phyloP scores from a whole-genome alignment of 2,888 invertebrate species.

The Lasioglossum malachurum region DNA sequence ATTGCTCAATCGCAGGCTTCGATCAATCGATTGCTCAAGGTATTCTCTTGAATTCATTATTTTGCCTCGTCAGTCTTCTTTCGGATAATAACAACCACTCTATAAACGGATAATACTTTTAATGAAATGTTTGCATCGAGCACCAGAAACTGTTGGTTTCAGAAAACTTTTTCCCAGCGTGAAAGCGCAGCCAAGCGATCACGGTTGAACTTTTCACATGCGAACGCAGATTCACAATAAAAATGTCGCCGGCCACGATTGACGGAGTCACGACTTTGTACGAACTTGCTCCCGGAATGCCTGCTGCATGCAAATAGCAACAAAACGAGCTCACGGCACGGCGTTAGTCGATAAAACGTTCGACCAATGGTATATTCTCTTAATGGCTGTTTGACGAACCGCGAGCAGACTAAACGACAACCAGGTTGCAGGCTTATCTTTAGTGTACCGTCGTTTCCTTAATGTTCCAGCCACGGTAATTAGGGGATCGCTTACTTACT shows the following conservation, averaged over 20 bases:
- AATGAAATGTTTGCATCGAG: not conserved
- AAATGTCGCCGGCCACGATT: constrained; percentile 10
- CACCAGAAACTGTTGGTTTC: not conserved
- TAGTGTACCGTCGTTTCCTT: not conserved
- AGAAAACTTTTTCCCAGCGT: not conserved
- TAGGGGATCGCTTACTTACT: constrained; percentile 1
- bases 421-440: not conserved
- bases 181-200: not conserved
- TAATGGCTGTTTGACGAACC: constrained; percentile 10
- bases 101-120: not conserved
- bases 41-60: not conserved
- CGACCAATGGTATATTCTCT: constrained; percentile 12
- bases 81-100: not conserved
- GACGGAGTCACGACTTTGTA: constrained; percentile 41
- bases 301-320: constrained; percentile 27
- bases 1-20: constrained; percentile 27
- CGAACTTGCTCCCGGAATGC: constrained; percentile 28
- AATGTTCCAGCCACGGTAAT: not conserved
- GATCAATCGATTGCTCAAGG: constrained; percentile 35
- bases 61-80: not conserved
- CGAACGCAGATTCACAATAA: constrained; percentile 10
- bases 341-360: constrained; percentile 32
- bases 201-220: constrained; percentile 8
- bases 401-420: not conserved
- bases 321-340: constrained; percentile 11